Evolutionary conservation across 2,797 vertebrate species (phyloP).

Genomic region (Gambelia wislizenii): DNA sequence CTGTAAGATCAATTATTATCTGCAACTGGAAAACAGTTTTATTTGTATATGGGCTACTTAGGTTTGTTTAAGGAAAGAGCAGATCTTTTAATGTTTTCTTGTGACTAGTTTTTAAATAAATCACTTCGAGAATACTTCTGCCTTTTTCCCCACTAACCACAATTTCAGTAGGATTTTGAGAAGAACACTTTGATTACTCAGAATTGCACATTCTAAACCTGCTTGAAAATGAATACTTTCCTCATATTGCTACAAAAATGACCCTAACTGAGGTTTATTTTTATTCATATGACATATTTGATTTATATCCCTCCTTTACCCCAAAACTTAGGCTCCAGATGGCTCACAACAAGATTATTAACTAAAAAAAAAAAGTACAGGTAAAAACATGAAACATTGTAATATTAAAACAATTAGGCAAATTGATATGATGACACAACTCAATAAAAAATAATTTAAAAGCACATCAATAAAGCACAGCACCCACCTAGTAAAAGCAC

Average conservation of each 20-base stretch:
- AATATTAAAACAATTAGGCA: too few species aligned
- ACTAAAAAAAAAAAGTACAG: too few species aligned
- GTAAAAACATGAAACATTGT: too few species aligned
- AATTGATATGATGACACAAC: too few species aligned
- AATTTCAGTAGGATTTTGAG: background rate
- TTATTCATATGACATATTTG: too few species aligned
- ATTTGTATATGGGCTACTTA: background rate
- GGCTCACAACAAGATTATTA: too few species aligned
- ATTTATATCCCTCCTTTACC: too few species aligned
- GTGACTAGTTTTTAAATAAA: constrained; percentile 33
- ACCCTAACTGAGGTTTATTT: background rate
- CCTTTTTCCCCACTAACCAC: too few species aligned
- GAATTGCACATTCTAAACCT: background rate
- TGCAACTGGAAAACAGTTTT: background rate
- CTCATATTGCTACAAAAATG: background rate
- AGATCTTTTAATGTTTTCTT: background rate
- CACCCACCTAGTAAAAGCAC: too few species aligned
- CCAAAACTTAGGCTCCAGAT: too few species aligned
- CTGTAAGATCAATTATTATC: background rate
- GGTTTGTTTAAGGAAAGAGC: background rate
- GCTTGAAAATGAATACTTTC: background rate
- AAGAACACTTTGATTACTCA: background rate
- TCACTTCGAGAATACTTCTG: background rate
- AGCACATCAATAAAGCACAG: too few species aligned
- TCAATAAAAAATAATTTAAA: too few species aligned